Evolutionary conservation across 2,797 vertebrate genomes (phyloP).

Genomic region (Euthynnus affinis): DNA sequence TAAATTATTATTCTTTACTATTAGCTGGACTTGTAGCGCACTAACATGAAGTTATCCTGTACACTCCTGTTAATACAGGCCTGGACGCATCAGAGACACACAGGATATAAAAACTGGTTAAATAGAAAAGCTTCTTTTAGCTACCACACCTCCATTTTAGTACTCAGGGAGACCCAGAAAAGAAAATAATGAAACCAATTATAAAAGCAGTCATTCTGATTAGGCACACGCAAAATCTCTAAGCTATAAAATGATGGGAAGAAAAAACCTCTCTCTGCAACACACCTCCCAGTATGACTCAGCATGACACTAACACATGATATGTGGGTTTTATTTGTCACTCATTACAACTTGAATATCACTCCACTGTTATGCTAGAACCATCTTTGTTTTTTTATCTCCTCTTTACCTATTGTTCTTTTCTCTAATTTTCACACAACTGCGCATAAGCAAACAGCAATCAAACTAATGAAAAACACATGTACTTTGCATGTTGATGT

Average conservation of each 20-base stretch:
- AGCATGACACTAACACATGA: slow-evolving; percentile 29
- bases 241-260: not conserved
- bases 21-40: not conserved
- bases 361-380: slow-evolving; percentile 2
- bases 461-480: not conserved
- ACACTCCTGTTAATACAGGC: not conserved
- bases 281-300: slow-evolving; percentile 29
- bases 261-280: not conserved
- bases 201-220: not conserved
- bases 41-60: not conserved
- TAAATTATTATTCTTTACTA: not conserved
- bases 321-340: slow-evolving; percentile 37
- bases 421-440: slow-evolving; percentile 1
- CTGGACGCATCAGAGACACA: not conserved
- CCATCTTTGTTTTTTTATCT: slow-evolving; percentile 15
- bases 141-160: not conserved
- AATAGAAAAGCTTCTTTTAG: not conserved
- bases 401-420: slow-evolving; percentile 2
- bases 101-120: not conserved
- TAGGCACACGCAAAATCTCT: not conserved
- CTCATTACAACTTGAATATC: slow-evolving; percentile 36
- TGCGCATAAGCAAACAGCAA: slow-evolving; percentile 11
- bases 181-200: slow-evolving; percentile 4
- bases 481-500: not conserved
- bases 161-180: not conserved